Conservation (phyloP, 2,797 vertebrate species). For the Coilia nasus region DNA sequence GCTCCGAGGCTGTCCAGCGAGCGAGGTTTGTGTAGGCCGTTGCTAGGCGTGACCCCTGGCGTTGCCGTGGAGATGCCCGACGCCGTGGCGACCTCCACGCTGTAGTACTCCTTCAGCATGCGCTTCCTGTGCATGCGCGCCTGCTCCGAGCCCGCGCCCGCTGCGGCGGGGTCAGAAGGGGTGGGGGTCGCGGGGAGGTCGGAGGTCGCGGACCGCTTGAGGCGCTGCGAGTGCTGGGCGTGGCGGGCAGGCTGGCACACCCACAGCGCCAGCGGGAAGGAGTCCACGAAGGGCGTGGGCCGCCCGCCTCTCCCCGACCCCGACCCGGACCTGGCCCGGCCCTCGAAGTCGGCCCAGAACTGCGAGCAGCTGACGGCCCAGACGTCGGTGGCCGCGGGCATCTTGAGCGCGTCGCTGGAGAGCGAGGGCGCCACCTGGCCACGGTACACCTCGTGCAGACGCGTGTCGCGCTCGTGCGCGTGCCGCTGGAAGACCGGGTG, state of each 20-base stretch:
- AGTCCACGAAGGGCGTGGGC: conserved; percentile 91
- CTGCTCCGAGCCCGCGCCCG: conserved; percentile 45
- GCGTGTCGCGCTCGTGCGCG: conserved; percentile 92
- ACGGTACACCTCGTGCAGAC: conserved; percentile 90
- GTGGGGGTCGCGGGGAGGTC: not conserved
- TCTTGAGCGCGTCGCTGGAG: conserved; percentile 83
- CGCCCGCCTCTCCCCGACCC: conserved; percentile 83
- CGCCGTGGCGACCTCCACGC: conserved; percentile 65
- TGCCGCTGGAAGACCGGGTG: conserved; percentile 92
- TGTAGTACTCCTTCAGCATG: conserved; percentile 92
- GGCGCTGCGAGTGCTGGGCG: conserved; percentile 79
- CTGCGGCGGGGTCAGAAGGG: conserved; percentile 78
- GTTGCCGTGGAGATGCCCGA: conserved; percentile 40
- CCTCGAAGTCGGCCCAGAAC: conserved; percentile 98
- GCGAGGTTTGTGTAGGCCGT: conserved; percentile 77
- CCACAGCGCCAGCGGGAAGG: conserved; percentile 94
- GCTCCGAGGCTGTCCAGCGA: conserved; percentile 68
- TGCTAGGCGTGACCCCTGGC: conserved; percentile 57
- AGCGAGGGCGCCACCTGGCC: conserved; percentile 81
- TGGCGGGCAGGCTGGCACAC: conserved; percentile 88
- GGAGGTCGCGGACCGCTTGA: conserved; percentile 45
- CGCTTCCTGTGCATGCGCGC: conserved; percentile 88
- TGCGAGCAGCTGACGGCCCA: conserved; percentile 95
- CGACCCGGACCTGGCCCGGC: conserved; percentile 61
- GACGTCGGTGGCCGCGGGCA: conserved; percentile 87